Evolutionary conservation across 2,797 vertebrate genomes (phyloP), one percentile per base, ranked within the genome.

Genomic region (Acridotheres tristis): DNA sequence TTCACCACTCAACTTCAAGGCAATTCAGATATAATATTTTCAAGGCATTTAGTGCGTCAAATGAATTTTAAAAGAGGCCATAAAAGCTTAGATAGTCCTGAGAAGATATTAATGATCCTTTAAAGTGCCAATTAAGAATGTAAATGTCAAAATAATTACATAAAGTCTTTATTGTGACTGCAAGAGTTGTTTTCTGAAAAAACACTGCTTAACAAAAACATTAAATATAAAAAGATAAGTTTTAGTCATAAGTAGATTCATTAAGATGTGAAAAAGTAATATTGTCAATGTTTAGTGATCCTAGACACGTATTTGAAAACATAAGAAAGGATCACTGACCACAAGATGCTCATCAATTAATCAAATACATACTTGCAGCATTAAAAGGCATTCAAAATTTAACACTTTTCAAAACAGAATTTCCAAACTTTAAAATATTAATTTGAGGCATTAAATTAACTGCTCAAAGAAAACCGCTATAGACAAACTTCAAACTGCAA

Each of bases 91-190:
- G 16, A 7, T 47, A 78, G n/a, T 92, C 65, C 47, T 88, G 81
- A 92, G 85, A 94, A 88, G 21, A 75, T 71, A 62, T 61, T 85
- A 76, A 89, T 23, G 38, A 89, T 63, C 50, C 13, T 68, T 72
- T 67, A 22, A 88, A 89, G 32, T n/a, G 45, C 54, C 85, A 91
- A 77, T 89, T 95, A 91, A 61, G 42, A 95, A 93, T 34, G 34
- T 23, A 93, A 93, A 94, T 76, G 57, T 89, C 63, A 91, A 93
- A 96, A 84, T 84, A 94, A 96, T 72, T 85, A 73, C 43, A 68
- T 26, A 26, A 57, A 84, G 43, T 47, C 30, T 88, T 76, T 58
- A 25, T 77, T 90, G 89, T 76, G 84, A 87, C 62, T 81, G 38
- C 32, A 90, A 34, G 34, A 85, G 17, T 23, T 71, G 27, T 43